Percentiles rank a stretch among this genome's conserved stretches.
phyloP scores from a whole-genome alignment of 2,888 invertebrate species.

The Ptilodon capucinus region DNA sequence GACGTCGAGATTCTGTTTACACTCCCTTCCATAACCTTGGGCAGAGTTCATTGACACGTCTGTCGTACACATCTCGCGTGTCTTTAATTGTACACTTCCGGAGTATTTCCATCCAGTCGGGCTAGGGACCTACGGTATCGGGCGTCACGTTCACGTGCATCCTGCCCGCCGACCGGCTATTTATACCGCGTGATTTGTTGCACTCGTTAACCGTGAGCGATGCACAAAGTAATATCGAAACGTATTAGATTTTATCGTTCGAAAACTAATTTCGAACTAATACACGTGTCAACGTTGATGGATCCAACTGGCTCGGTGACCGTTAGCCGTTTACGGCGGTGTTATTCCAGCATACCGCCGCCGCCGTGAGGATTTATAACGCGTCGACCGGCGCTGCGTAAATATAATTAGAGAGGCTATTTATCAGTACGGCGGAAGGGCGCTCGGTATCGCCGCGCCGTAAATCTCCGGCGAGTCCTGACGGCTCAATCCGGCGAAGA shows the following conservation, averaged over 20 bases:
- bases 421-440: constrained; percentile 79
- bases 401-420: constrained; percentile 81
- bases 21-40: constrained; percentile 69
- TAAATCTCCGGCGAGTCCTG: constrained; percentile 70
- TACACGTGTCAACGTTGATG: constrained; percentile 57
- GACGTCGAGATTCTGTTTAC: constrained; percentile 52
- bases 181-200: constrained; percentile 30
- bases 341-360: constrained; percentile 69
- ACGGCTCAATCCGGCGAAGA: constrained; percentile 75
- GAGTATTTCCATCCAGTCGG: constrained; percentile 63
- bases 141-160: constrained; percentile 59
- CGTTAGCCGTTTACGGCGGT: constrained; percentile 58
- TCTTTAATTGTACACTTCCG: constrained; percentile 69
- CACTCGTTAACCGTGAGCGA: constrained; percentile 24
- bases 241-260: constrained; percentile 53
- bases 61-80: constrained; percentile 48
- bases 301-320: constrained; percentile 50
- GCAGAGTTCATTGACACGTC: constrained; percentile 65
- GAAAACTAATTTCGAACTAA: constrained; percentile 59
- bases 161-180: constrained; percentile 46
- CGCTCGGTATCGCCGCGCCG: constrained; percentile 69
- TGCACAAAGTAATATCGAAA: constrained; percentile 41
- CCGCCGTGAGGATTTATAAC: constrained; percentile 69
- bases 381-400: constrained; percentile 75
- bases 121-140: constrained; percentile 59